Evolutionary conservation across 2,797 vertebrate species (phyloP).

Genomic region (Sphenopsis melanotis): DNA sequence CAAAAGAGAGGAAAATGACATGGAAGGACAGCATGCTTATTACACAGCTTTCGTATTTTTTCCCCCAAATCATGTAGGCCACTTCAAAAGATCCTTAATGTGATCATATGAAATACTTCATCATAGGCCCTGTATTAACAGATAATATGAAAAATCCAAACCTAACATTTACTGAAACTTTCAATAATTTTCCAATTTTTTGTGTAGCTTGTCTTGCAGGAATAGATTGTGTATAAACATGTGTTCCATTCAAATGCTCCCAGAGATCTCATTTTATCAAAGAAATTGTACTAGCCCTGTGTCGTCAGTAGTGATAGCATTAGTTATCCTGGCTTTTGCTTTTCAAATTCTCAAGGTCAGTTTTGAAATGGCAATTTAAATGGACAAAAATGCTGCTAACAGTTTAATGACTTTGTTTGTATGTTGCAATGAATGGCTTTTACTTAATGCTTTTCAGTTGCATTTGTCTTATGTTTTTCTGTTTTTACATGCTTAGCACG

Average conservation of each 20-base stretch:
- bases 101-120: neutral
- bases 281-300: neutral
- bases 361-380: neutral
- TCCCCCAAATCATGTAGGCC: neutral
- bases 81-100: neutral
- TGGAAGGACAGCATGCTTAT: neutral
- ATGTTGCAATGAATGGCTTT: conserved; percentile 62
- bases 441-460: conserved; percentile 68
- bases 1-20: neutral
- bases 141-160: neutral
- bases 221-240: neutral
- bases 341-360: neutral
- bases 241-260: neutral
- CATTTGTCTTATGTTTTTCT: conserved; percentile 65
- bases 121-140: neutral
- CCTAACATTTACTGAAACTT: neutral
- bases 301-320: neutral
- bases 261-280: neutral
- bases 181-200: neutral
- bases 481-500: conserved; percentile 72
- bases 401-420: conserved; percentile 47
- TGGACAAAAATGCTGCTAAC: neutral
- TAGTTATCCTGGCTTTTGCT: neutral
- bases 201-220: neutral
- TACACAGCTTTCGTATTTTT: neutral